Percentiles rank a stretch among this genome's conserved stretches.
Evolutionary conservation across 2,888 invertebrate species (phyloP).

Genomic region (Lithophane socia): DNA sequence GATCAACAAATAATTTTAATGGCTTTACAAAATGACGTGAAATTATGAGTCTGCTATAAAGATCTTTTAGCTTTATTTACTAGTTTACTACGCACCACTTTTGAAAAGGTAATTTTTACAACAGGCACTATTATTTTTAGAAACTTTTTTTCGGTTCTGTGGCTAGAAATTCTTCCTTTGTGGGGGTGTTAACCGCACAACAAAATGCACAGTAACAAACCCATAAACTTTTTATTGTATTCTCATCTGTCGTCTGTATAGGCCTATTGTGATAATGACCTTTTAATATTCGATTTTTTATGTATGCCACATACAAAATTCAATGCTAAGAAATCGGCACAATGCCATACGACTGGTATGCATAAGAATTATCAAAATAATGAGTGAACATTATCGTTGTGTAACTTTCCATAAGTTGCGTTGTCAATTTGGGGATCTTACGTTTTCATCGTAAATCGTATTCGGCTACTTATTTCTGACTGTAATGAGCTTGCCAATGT

Average conservation of each 20-base stretch:
- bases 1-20: conserved; percentile 23
- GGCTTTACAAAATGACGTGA: conserved; percentile 8
- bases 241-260: conserved; percentile 24
- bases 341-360: conserved; percentile 13
- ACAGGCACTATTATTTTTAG: background rate
- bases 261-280: conserved; percentile 39
- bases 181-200: conserved; percentile 21
- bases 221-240: conserved; percentile 41
- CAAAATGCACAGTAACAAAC: conserved; percentile 37
- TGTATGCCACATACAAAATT: conserved; percentile 27
- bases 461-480: conserved; percentile 17
- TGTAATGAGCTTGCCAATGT: conserved; percentile 30
- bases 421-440: conserved; percentile 8
- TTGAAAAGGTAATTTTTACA: conserved; percentile 19
- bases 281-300: conserved; percentile 48
- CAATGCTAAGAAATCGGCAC: conserved; percentile 43
- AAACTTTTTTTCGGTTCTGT: background rate
- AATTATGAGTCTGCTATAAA: conserved; percentile 5
- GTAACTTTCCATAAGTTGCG: conserved; percentile 6
- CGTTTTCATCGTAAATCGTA: conserved; percentile 1
- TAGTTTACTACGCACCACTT: background rate
- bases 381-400: conserved; percentile 4
- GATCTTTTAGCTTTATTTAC: background rate
- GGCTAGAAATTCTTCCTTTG: conserved; percentile 4
- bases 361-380: conserved; percentile 18